A percentile compares a stretch with the other conserved stretches of the same genome.
phyloP scores from a whole-genome alignment of 2,797 vertebrate genomes.

The Tenualosa ilisha region DNA sequence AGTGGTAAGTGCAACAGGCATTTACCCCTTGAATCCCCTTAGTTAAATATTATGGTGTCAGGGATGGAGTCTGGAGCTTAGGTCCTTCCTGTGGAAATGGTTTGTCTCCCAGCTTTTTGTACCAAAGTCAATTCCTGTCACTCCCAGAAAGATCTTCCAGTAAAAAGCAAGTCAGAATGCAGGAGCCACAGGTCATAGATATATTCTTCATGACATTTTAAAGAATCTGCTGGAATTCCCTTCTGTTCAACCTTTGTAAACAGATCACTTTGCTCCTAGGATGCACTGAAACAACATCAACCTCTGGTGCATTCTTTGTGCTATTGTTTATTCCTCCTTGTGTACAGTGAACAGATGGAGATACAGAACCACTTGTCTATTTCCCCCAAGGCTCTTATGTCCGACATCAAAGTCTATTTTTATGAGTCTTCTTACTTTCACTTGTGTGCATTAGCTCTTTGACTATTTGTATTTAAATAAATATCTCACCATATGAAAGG shows the following conservation, averaged over 20 bases:
- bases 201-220: neutral
- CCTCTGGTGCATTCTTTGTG: neutral
- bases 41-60: neutral
- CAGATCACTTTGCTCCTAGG: neutral
- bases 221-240: neutral
- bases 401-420: slow-evolving; percentile 2
- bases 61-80: neutral
- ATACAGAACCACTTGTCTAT: neutral
- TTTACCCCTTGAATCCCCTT: neutral
- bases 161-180: neutral
- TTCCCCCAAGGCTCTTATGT: neutral
- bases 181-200: neutral
- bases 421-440: neutral
- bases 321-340: neutral
- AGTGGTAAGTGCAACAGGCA: neutral
- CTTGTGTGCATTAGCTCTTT: neutral
- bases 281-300: neutral
- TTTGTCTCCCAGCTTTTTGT: neutral
- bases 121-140: neutral
- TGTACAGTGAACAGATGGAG: neutral
- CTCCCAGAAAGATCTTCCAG: neutral
- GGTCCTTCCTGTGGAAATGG: neutral
- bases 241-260: neutral
- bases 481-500: neutral
- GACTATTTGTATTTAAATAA: slow-evolving; percentile 4